Base-by-base conservation (phyloP, 2,888 invertebrate species). In the Schizotus pectinicornis region DNA sequence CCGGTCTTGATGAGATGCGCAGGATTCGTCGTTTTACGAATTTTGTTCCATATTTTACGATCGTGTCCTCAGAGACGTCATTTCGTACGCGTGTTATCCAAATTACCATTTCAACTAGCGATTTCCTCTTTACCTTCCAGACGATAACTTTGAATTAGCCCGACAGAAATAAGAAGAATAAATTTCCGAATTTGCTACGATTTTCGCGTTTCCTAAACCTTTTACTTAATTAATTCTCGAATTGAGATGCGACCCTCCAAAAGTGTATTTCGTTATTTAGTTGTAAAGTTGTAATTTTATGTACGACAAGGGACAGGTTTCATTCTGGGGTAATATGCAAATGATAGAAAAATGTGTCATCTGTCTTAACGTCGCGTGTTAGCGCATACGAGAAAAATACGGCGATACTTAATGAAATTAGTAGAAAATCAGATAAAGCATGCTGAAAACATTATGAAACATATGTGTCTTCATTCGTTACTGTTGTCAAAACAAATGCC, bases 21-120 rank as follows among this genome's bases (percentile, higher is more conserved):
- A 67, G 70, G 76, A 75, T 76, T 76, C 74, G 69, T 72, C 72
- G 67, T 75, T 76, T 75, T 74, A 73, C 70, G 74, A 71, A 74
- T 73, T 71, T 73, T 69, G 68, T 71, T 75, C 65, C 72, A 74
- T 74, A 74, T 74, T 76, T 76, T 75, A 76, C 68, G 65, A 62
- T 54, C 50, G 43, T 56, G 42, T 54, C 54, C 54, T 54, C 41
- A 41, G 55, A 49, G 55, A 49, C 55, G 47, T 41, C 54, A 56
- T 49, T 22, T 49, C 55, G 14, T 47, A 49, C 55, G 55, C 55
- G 55, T 56, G 55, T 49, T 47, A 36, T 47, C 31, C 39, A 41
- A 54, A 54, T 54, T 54, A 47, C 54, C 54, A 47, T 54, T 54
- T 54, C 54, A 47, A 47, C 46, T 54, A 54, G 47, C 54, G 47